Evolutionary conservation across 2,888 invertebrate species (phyloP).

Genomic region (Caenorhabditis sp.): DNA sequence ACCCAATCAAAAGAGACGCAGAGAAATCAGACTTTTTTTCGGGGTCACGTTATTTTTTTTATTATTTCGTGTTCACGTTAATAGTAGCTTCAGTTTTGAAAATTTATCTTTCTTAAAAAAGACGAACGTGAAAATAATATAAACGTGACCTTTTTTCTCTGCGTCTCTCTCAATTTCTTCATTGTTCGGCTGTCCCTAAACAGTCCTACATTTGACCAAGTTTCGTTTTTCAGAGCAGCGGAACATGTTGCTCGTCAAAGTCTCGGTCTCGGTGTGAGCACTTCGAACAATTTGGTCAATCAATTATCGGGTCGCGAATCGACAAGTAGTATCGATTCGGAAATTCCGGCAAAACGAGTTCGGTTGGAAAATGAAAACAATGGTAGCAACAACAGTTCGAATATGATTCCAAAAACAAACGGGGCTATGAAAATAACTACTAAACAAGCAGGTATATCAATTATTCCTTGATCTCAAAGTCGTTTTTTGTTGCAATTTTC

Average conservation of each 20-base stretch:
- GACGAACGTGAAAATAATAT: too few species aligned
- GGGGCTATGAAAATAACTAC: slow-evolving; percentile 21
- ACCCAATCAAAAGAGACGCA: too few species aligned
- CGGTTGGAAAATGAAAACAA: slow-evolving; percentile 13
- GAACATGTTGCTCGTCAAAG: slow-evolving; percentile 53
- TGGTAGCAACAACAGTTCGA: slow-evolving; percentile 7
- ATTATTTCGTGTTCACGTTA: too few species aligned
- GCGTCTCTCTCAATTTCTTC: too few species aligned
- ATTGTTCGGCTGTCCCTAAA: too few species aligned
- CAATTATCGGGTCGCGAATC: slow-evolving; percentile 55
- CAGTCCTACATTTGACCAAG: too few species aligned
- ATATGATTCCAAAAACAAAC: slow-evolving; percentile 6
- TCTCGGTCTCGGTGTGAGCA: slow-evolving; percentile 18
- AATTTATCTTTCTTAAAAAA: too few species aligned
- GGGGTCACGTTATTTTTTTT: too few species aligned
- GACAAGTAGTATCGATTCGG: slow-evolving; percentile 56
- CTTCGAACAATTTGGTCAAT: slow-evolving; percentile 9
- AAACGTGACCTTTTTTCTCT: too few species aligned
- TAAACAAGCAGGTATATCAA: slow-evolving; percentile 17
- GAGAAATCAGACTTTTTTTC: too few species aligned
- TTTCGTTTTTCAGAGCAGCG: too few species aligned
- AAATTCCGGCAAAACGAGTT: slow-evolving; percentile 37
- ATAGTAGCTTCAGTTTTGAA: too few species aligned
- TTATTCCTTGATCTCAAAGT: not conserved
- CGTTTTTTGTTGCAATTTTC: slow-evolving; percentile 7